Evolutionary conservation across 2,888 invertebrate species (phyloP).

Genomic region (Polymixis lichenea): DNA sequence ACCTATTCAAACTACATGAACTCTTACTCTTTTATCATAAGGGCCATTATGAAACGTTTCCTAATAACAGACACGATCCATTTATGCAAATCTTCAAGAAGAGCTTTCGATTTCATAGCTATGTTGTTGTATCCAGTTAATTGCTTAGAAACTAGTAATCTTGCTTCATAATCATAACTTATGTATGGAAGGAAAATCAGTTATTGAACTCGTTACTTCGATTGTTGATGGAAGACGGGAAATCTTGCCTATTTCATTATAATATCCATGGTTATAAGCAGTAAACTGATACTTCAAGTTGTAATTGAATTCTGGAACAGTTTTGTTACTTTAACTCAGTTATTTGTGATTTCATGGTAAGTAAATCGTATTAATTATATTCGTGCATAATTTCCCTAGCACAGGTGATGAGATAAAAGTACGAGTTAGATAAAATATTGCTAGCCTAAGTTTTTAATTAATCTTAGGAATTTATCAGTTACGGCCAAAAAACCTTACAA

Average conservation of each 20-base stretch:
- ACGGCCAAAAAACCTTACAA: constrained; percentile 19
- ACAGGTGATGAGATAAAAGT: neutral
- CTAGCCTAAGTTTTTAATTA: neutral
- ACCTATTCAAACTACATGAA: constrained; percentile 2
- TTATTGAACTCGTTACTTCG: constrained; percentile 58
- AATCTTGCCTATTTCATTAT: constrained; percentile 49
- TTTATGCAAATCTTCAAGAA: constrained; percentile 62
- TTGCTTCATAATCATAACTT: constrained; percentile 55
- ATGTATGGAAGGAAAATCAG: constrained; percentile 60
- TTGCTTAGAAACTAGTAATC: constrained; percentile 60
- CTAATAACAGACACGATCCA: constrained; percentile 35
- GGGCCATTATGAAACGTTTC: constrained; percentile 53
- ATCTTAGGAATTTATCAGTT: neutral
- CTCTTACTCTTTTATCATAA: constrained; percentile 44
- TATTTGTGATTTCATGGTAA: constrained; percentile 29
- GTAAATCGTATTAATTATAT: constrained; percentile 34
- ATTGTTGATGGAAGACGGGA: constrained; percentile 50
- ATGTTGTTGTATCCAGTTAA: constrained; percentile 58
- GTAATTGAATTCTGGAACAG: constrained; percentile 51
- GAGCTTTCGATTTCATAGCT: constrained; percentile 64
- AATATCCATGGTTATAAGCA: constrained; percentile 41
- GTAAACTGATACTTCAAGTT: constrained; percentile 43
- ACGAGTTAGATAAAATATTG: neutral
- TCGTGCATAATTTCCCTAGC: constrained; percentile 2
- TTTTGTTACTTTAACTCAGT: constrained; percentile 39